These are phyloP conservation scores for Scortum barcoo DNA, from an alignment of 2,113 vertebrate genomes.

Conservation along the genomic window DNA sequence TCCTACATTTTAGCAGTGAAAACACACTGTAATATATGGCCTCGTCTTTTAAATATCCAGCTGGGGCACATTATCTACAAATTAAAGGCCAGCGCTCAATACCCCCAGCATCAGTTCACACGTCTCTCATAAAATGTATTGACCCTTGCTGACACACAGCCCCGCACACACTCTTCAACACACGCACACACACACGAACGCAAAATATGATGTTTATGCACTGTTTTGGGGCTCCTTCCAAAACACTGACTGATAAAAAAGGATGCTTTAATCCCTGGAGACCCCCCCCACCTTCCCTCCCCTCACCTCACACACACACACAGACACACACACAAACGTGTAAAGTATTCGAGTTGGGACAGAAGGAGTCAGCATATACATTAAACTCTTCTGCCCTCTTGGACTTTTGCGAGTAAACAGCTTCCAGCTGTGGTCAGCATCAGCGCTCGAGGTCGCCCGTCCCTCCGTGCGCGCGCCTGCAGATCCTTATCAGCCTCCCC, in stretches of 20 bases:
- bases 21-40: constrained; percentile 50
- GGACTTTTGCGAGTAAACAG: constrained; percentile 70
- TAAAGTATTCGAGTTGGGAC: constrained; percentile 44
- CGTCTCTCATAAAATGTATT: constrained; percentile 71
- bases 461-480: constrained; percentile 64
- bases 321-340: neutral
- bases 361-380: constrained; percentile 58
- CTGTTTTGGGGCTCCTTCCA: constrained; percentile 8
- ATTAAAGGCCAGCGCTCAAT: constrained; percentile 70
- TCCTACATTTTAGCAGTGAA: constrained; percentile 47
- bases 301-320: neutral
- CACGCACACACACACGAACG: constrained; percentile 6
- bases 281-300: neutral
- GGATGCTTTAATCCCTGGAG: constrained; percentile 18
- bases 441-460: constrained; percentile 54
- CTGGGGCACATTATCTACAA: constrained; percentile 65
- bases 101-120: constrained; percentile 69
- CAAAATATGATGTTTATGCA: constrained; percentile 18
- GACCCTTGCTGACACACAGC: constrained; percentile 64
- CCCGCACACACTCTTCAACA: constrained; percentile 11
- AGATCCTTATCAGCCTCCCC: constrained; percentile 73
- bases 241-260: constrained; percentile 10
- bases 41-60: constrained; percentile 57
- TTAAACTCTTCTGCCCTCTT: constrained; percentile 63
- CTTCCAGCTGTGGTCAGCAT: constrained; percentile 51